phyloP scores from a whole-genome alignment of 2,113 vertebrate species.

The Poeciliopsis retropinna region DNA sequence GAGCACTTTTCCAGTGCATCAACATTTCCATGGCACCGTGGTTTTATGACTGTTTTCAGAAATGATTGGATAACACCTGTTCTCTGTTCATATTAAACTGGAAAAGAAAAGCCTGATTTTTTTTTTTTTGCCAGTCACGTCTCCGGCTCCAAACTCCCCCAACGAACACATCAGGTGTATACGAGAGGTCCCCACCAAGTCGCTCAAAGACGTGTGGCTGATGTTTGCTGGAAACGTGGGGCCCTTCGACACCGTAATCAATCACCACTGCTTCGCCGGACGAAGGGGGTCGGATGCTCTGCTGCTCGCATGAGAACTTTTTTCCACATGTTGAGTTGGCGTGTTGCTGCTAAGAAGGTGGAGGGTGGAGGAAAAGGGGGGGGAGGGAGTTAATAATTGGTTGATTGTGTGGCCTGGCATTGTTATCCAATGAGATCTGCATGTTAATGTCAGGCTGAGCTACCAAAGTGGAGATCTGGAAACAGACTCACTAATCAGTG shows the following conservation, averaged over 20 bases:
- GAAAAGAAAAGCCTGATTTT: conserved; percentile 31
- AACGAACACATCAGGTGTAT: conserved; percentile 12
- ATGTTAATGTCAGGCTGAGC: conserved; percentile 68
- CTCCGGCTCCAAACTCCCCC: conserved; percentile 18
- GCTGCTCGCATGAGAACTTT: conserved; percentile 58
- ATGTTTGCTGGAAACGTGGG: conserved; percentile 40
- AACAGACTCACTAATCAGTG: conserved; percentile 58
- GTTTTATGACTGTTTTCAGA: conserved; percentile 47
- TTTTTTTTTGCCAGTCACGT: conserved; percentile 24
- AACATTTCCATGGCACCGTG: conserved; percentile 62
- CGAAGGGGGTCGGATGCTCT: conserved; percentile 57
- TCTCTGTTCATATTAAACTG: conserved; percentile 55
- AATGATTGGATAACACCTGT: conserved; percentile 63
- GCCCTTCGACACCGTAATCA: conserved; percentile 58
- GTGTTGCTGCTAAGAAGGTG: conserved; percentile 45
- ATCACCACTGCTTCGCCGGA: conserved; percentile 49
- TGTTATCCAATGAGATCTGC: conserved; percentile 75
- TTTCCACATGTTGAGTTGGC: conserved; percentile 70
- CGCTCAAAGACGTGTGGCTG: conserved; percentile 22
- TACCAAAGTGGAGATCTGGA: conserved; percentile 64
- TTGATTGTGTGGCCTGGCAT: conserved; percentile 71
- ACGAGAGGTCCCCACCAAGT: conserved; percentile 5
- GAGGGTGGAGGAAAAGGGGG: conserved; percentile 31
- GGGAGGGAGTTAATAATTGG: conserved; percentile 66
- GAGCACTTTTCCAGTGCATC: conserved; percentile 65